Evolutionary conservation across 2,113 vertebrate genomes (phyloP), one percentile per base, ranked within the genome.

Genomic region (Microcebus tavaratra): DNA sequence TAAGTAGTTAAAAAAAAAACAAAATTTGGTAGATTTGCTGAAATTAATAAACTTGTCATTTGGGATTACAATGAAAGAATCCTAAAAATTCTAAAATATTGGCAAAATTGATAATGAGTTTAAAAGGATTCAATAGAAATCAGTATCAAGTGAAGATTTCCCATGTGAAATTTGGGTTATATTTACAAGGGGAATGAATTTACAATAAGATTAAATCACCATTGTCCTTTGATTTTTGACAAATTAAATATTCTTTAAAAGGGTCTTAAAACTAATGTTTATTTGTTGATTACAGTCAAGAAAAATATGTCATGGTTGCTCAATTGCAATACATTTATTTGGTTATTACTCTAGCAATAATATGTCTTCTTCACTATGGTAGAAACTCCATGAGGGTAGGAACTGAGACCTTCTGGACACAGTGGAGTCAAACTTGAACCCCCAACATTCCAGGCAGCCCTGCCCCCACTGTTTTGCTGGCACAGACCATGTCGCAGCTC

Each of bases 181-280:
- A 61, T 90, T 93, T 95, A 75, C 84, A 91, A 95, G 75, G 78
- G 61, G 21, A 67, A 90, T 85, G 1, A 72, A 34, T 53, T 42
- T 4, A 67, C 34, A 61, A 11, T 34, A 81, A 63, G 39, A 76
- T 39, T 15, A 57, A 65, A 55, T 63, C 29, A 76, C 14, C 31
- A 50, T 75, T 85, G 13, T 14, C n/a, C 45, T 20, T 55, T 84
- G 80, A 75, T 63, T 93, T 96, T 85, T 55, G 31, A n/a, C 53
- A 91, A 63, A 72, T 73, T 63, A 73, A 75, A 59, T 79, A n/a
- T 34, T 57, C 13, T 50, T 84, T 93, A 55, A 36, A 88, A 97
- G 42, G 2, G 34, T 48, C 88, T 83, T 55, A 72, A 81, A 57
- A 53, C 27, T 50, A 88, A 81, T 84, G 79, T 45, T 84, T 45